Evolutionary conservation across 2,797 vertebrate species (phyloP), one percentile per base, ranked within the genome.

Genomic region (Oryzias sinensis): DNA sequence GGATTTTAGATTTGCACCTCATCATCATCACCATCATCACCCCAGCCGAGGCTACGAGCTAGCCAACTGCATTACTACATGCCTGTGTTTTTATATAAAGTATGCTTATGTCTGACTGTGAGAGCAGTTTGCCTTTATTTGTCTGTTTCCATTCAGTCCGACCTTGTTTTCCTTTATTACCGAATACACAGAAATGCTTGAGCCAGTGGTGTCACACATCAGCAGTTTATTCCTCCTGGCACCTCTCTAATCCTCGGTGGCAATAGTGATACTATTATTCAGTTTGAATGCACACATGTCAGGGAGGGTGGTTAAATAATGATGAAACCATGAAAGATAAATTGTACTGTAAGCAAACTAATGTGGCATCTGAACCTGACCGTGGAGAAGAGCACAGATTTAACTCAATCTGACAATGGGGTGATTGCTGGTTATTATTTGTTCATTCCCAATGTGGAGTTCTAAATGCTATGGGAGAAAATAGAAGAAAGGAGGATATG

Each of bases 1-100:
- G 82, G 73, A 66, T 85, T 87, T 90, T 74, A 84, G 80, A 91
- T 91, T 87, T 81, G 82, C 83, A 85, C 83, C 78, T 89, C 88
- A 82, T 85, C 84, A 76, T 56, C 51, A 52, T 65, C 87, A 83
- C 87, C 85, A 81, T 73, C 70, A 73, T 68, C 79, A 66, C 68
- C 71, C 63, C 51, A 73, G 79, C 42, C 61, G 60, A 56, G 45
- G 70, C 68, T 64, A 37, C 53, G 18, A 75, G 47, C 68, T 64
- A 70, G 53, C 66, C 65, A 56, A 70, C 44, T 56, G 56, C 53
- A 76, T 78, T 76, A 70, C 58, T 49, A 67, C 74, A 70, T 79
- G 68, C 53, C 45, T 48, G 33, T 55, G 24, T 54, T 46, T 59
- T 45, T 60, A 58, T 59, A 69, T 58, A 69, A 24, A 56, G 22